Percentiles rank a stretch among this genome's conserved stretches.
Conservation (phyloP, 1,140 invertebrate species). For the Campoletis sonorensis region DNA sequence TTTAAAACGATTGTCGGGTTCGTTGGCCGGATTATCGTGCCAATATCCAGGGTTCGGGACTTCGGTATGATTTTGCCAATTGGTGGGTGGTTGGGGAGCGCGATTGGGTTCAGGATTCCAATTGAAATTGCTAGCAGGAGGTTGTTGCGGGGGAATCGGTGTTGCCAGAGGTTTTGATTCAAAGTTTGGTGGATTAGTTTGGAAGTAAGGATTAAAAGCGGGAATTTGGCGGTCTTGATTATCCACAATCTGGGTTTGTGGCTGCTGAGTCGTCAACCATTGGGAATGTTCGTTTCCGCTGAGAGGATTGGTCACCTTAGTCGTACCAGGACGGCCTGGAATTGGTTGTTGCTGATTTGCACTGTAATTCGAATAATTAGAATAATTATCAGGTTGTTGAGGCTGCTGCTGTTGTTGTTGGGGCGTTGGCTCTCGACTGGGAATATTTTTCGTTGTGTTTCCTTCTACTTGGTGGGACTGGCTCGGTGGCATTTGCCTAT, state of each 20-base stretch:
- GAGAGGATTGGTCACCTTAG: slow-evolving; percentile 54
- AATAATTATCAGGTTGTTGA: slow-evolving; percentile 59
- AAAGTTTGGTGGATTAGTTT: slow-evolving; percentile 10
- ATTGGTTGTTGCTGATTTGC: slow-evolving; percentile 63
- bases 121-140: slow-evolving; percentile 59
- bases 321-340: slow-evolving; percentile 53
- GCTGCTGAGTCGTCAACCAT: slow-evolving; percentile 58
- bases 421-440: slow-evolving; percentile 57
- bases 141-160: background rate
- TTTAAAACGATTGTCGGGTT: slow-evolving; percentile 50
- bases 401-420: slow-evolving; percentile 33
- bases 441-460: slow-evolving; percentile 51
- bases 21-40: slow-evolving; percentile 61
- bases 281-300: slow-evolving; percentile 54
- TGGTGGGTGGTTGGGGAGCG: slow-evolving; percentile 43
- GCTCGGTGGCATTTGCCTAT: slow-evolving; percentile 53
- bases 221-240: background rate
- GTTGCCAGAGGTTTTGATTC: slow-evolving; percentile 8
- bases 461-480: slow-evolving; percentile 53
- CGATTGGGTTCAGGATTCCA: slow-evolving; percentile 60
- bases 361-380: slow-evolving; percentile 63
- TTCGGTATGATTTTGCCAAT: slow-evolving; percentile 64
- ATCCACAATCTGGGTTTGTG: slow-evolving; percentile 21
- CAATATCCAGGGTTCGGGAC: slow-evolving; percentile 53
- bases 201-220: slow-evolving; percentile 36